Evolutionary conservation across 92 coral and sea anemone species (phyloP), one percentile per base, ranked within the genome.

Genomic region (Plumapathes pennacea): DNA sequence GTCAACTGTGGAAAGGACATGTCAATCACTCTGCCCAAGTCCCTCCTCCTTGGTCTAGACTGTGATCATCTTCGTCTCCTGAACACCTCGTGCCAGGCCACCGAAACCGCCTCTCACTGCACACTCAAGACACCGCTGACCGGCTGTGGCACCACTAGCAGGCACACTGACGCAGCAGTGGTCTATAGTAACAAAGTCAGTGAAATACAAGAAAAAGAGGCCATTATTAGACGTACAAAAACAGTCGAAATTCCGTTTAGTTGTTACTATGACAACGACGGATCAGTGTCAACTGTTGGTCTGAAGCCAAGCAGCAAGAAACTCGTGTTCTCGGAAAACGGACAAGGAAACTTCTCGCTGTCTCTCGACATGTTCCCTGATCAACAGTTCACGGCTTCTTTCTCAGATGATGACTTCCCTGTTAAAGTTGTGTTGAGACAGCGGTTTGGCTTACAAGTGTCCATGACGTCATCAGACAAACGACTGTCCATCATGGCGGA

Each of bases 401-500:
- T 37, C 64, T 53, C 27, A 45, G 37, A 46, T 30, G 57, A 47
- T 4, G 71, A 74, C 41, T 78, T 64, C 40, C 90, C 90, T 13
- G 72, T 78, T 18, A 46, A 59, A 28, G 90, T 78, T 10, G 57
- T 68, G 18, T 21, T 84, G 33, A 75, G 78, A 25, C 58, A 72
- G 46, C 53, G 54, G 45, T 49, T 84, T 25, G 78, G 45, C 54
- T 78, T 84, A 54, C 78, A 84, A 37, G 72, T 71, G 5, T 52
- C 71, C 26, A 61, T 84, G 41, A 67, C 41, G 32, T 72, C 86
- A 18, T 54, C 46, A 21, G 90, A 77, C 53, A 77, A 77, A 38
- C 54, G 67, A 38, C 69, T 84, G 67, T 64, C 85, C 45, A 60
- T 84, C 52, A 66, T 27, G 19, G 80, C 82, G 14, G 77, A 77